Evolutionary conservation across 2,797 vertebrate genomes (phyloP), one percentile per base, ranked within the genome.

Genomic region (Tenualosa thibaudeaui): DNA sequence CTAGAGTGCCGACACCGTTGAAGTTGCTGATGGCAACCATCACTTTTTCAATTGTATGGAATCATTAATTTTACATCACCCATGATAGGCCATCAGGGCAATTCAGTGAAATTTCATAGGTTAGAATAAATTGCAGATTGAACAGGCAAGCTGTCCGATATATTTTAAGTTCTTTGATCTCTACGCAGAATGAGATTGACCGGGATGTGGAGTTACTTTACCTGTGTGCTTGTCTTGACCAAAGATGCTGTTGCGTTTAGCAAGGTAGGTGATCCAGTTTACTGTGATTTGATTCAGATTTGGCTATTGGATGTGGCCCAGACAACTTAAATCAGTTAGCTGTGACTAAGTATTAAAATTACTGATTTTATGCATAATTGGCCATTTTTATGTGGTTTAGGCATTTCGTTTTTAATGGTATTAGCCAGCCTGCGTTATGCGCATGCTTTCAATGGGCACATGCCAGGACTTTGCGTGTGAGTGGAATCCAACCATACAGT

Each of bases 211-310:
- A 78, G 71, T 46, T 78, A 78, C 71, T 19, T 78, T 81, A 54
- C 58, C 17, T 82, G 50, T 26, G 78, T 85, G 84, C 87, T 89
- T n/a, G 81, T 86, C 81, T 71, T 86, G 43, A 46, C 56, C 53
- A 75, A 49, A 71, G 84, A 86, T 81, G 84, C 84, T 54, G 3
- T 56, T 75, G 88, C 86, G 19, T 49, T 87, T 10, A 88, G 37
- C 49, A 89, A 90, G 88, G 89, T 90, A 86, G 78, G 84, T 54
- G 37, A 75, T 46, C 40, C 71, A 78, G 0, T 19, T 1, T 8
- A 43, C 15, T 7, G 5, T 43, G 24, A 0, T 15, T 51, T 51
- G 9, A 71, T 71, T 40, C 10, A 9, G 50, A 12, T 71, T 37
- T 37, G 8, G 24, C 1, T 75, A 75, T 17, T 75, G 37, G 0